A percentile compares a stretch with the other conserved stretches of the same genome.
Evolutionary conservation across 1,140 invertebrate genomes (phyloP).

Genomic region (Calephelis virginiensis): DNA sequence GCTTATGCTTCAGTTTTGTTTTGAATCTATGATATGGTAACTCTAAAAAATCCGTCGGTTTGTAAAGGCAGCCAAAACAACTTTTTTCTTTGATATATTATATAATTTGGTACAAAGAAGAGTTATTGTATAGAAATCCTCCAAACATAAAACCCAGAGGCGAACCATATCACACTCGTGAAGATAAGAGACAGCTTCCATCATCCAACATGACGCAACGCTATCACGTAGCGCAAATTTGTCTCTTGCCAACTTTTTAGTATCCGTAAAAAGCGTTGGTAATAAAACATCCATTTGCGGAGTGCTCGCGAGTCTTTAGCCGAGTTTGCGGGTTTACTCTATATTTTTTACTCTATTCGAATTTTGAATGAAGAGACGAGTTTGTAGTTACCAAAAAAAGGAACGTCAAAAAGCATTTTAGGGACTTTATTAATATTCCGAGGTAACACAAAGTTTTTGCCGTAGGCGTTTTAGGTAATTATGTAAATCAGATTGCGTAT

Average conservation of each 20-base stretch:
- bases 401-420: neutral
- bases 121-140: too few relatives aligned
- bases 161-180: neutral
- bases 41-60: too few relatives aligned
- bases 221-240: slow-evolving; percentile 9
- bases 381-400: neutral
- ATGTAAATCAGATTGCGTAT: too few relatives aligned
- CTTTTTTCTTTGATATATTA: too few relatives aligned
- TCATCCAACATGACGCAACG: slow-evolving; percentile 21
- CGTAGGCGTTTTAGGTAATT: too few relatives aligned
- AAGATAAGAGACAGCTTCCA: slow-evolving; percentile 1
- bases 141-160: neutral
- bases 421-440: too few relatives aligned
- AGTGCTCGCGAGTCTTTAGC: slow-evolving; percentile 11
- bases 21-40: too few relatives aligned
- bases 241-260: slow-evolving; percentile 18
- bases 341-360: neutral
- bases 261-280: slow-evolving; percentile 18
- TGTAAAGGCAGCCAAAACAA: too few relatives aligned
- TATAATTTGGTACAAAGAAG: too few relatives aligned
- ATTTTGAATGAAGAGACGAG: slow-evolving; percentile 5
- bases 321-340: slow-evolving; percentile 13
- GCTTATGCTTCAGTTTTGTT: too few relatives aligned
- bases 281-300: slow-evolving; percentile 18
- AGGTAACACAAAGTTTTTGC: too few relatives aligned